phyloP scores from a whole-genome alignment of 2,113 vertebrate genomes.

The Platycercus adscitus region DNA sequence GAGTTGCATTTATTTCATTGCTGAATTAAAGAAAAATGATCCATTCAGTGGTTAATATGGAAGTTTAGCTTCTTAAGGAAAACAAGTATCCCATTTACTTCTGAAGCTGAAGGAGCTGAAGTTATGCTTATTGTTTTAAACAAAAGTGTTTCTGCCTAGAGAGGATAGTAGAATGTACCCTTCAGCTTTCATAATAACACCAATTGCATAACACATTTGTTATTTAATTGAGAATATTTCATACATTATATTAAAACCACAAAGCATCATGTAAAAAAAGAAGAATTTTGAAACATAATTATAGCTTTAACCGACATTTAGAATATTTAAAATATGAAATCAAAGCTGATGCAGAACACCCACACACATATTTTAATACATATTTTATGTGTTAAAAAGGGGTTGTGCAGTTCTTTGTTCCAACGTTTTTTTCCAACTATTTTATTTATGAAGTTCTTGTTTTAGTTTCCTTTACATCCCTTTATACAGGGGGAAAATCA shows the following conservation, averaged over 20 bases:
- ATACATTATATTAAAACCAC: not conserved
- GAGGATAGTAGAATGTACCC: not conserved
- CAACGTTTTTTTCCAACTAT: not conserved
- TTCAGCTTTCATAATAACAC: not conserved
- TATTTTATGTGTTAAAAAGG: not conserved
- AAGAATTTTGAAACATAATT: slow-evolving; percentile 17
- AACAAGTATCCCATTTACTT: not conserved
- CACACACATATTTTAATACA: not conserved
- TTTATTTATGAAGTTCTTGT: not conserved
- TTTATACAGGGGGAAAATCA: not conserved
- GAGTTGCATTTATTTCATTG: not conserved
- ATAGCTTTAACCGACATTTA: not conserved
- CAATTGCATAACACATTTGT: not conserved
- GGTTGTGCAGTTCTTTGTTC: not conserved
- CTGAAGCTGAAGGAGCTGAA: not conserved
- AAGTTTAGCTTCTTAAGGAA: not conserved
- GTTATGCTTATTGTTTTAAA: not conserved
- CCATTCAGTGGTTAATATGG: not conserved
- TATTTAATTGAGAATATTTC: slow-evolving; percentile 27
- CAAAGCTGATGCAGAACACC: not conserved
- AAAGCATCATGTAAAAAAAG: not conserved
- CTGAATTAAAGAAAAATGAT: not conserved
- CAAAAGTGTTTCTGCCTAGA: not conserved
- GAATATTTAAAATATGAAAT: not conserved
- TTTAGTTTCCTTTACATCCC: not conserved